These are phyloP conservation scores for Drosophila macrothrix DNA, from an alignment of 2,888 invertebrate species.

Conservation along the genomic window DNA sequence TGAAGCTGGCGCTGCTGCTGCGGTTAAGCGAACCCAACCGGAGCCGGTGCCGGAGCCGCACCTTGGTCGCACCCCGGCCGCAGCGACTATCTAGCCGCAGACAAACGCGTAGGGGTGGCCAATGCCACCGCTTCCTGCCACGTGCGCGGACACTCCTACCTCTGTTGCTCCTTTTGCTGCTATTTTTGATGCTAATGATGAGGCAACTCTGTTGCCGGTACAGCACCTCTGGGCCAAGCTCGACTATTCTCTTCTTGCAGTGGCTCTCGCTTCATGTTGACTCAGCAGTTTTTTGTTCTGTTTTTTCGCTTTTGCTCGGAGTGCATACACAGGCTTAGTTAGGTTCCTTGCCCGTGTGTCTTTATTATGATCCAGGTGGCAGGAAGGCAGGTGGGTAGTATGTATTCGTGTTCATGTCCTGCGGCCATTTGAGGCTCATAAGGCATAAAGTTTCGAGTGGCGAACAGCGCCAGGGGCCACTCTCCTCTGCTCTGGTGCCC, in stretches of 20 bases:
- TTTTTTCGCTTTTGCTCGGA: conserved; percentile 21
- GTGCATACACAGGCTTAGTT: conserved; percentile 61
- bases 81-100: conserved; percentile 70
- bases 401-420: conserved; percentile 64
- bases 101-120: conserved; percentile 74
- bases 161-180: neutral
- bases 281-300: conserved; percentile 61
- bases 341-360: conserved; percentile 62
- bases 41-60: conserved; percentile 44
- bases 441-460: conserved; percentile 81
- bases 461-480: conserved; percentile 54
- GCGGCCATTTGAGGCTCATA: conserved; percentile 79
- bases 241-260: conserved; percentile 35
- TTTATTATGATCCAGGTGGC: conserved; percentile 61
- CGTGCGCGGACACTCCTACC: conserved; percentile 18
- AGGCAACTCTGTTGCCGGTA: conserved; percentile 45
- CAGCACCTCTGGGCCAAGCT: conserved; percentile 40
- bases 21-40: conserved; percentile 27
- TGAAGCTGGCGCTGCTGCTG: conserved; percentile 35
- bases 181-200: conserved; percentile 69
- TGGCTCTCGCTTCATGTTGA: conserved; percentile 58
- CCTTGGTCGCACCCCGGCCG: conserved; percentile 71
- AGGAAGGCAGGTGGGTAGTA: conserved; percentile 20
- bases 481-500: conserved; percentile 4
- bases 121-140: conserved; percentile 21